These are phyloP conservation scores for Euspilapteryx auroguttella DNA, from an alignment of 2,888 invertebrate species.

Conservation along the genomic window DNA sequence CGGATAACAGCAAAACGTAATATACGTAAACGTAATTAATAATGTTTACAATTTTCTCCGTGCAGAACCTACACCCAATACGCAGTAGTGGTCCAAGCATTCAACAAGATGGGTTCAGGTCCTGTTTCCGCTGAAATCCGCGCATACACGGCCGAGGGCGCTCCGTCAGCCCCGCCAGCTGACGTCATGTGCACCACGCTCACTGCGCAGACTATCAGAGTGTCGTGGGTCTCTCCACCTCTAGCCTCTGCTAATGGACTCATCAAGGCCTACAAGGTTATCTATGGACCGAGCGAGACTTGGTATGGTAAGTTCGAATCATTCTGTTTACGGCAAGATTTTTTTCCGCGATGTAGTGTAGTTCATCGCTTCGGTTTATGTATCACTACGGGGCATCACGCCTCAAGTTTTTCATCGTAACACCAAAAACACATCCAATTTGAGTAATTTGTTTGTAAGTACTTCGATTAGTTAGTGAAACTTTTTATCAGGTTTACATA, in stretches of 20 bases:
- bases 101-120: constrained; percentile 92
- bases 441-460: too few relatives aligned
- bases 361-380: too few relatives aligned
- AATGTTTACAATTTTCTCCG: too few relatives aligned
- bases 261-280: constrained; percentile 93
- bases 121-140: constrained; percentile 87
- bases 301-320: constrained; percentile 80
- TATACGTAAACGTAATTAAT: too few relatives aligned
- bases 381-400: too few relatives aligned
- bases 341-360: too few relatives aligned
- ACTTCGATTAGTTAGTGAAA: too few relatives aligned
- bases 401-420: too few relatives aligned
- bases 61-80: constrained; percentile 90
- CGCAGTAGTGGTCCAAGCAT: constrained; percentile 93
- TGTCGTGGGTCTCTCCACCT: constrained; percentile 94
- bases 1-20: too few relatives aligned
- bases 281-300: constrained; percentile 87
- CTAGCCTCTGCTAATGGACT: constrained; percentile 90
- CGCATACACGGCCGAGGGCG: constrained; percentile 93
- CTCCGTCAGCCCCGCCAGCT: constrained; percentile 88
- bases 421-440: too few relatives aligned
- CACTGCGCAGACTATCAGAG: constrained; percentile 91
- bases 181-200: constrained; percentile 91
- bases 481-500: too few relatives aligned
- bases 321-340: background rate